Base-by-base conservation (phyloP, 1,140 invertebrate species). In the Zaprionus ornatus region DNA sequence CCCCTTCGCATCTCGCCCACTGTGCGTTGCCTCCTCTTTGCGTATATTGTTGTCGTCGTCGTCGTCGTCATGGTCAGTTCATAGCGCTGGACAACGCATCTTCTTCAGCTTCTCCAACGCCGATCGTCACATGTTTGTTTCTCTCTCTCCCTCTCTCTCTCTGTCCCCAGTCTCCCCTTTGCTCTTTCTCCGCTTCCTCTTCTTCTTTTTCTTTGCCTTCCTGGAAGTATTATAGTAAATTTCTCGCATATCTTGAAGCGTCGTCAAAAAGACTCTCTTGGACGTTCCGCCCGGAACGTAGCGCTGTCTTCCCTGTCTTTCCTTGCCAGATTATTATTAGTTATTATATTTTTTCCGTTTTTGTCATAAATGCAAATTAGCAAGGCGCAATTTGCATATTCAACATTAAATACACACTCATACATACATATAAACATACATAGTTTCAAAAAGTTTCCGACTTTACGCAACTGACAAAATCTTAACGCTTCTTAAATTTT, bases 141-240 rank as follows among this genome's bases (percentile, higher is more conserved):
- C 59, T 55, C 59, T 50, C 3, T 10, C 12, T 5, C 13, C 15
- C 15, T 5, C 59, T 55, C 59, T 50, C 3, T 10, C 12, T 5
- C 13, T 40, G 3, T 5, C 37, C 37, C 35, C 35, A 3, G 10
- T 37, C 12, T 37, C n/a, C 15, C 1, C n/a, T 17, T 42, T 42
- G 15, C 40, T 42, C 45, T 3, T 10, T 21, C 17, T 50, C 69
- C 74, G 69, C 63, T 52, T 52, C 61, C 59, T 60, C 61, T 77
- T 76, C 82, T 63, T 73, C 78, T 88, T 71, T 78, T 74, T 80
- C 75, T 76, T 64, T 72, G 80, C 69, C 85, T 88, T 88, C 85
- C 82, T 88, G 85, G 85, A 88, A 88, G 81, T 85, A 90, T 88
- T 90, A 88, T 85, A 77, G 85, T 88, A 88, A 88, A 88, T 88